These are phyloP conservation scores for Rotaria magnacalcarata DNA, from an alignment of 2,888 invertebrate genomes.

Conservation along the genomic window DNA sequence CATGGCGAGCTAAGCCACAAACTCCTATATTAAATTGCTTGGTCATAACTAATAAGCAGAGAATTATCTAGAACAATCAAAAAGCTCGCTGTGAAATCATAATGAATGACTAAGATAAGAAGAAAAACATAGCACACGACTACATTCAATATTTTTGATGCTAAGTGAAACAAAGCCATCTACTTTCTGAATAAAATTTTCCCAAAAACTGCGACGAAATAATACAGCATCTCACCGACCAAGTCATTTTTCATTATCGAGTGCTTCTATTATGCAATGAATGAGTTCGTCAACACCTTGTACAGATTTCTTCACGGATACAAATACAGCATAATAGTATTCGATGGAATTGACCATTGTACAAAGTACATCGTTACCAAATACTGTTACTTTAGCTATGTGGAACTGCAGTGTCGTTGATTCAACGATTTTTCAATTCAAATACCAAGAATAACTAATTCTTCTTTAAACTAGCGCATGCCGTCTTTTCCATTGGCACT, in stretches of 20 bases:
- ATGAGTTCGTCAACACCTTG: neutral
- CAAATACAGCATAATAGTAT: neutral
- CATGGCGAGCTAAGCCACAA: too few relatives aligned
- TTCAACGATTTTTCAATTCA: neutral
- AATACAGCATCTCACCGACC: neutral
- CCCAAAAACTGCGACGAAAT: neutral
- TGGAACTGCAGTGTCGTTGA: neutral
- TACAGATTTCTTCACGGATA: neutral
- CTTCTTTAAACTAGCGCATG: neutral
- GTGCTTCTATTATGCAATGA: neutral
- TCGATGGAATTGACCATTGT: neutral
- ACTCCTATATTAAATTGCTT: too few relatives aligned
- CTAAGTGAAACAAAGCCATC: neutral
- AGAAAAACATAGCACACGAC: too few relatives aligned
- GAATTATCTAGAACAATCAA: neutral
- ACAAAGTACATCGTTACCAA: neutral
- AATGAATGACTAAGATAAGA: too few relatives aligned
- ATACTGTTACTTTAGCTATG: neutral
- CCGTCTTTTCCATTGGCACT: neutral
- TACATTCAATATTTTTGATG: too few relatives aligned
- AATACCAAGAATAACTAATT: neutral
- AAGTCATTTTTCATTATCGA: neutral
- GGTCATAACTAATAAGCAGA: neutral
- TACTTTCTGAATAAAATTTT: neutral
- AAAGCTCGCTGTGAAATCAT: too few relatives aligned